These are phyloP conservation scores for Meteorus colon DNA, from an alignment of 2,888 invertebrate genomes.

Conservation along the genomic window DNA sequence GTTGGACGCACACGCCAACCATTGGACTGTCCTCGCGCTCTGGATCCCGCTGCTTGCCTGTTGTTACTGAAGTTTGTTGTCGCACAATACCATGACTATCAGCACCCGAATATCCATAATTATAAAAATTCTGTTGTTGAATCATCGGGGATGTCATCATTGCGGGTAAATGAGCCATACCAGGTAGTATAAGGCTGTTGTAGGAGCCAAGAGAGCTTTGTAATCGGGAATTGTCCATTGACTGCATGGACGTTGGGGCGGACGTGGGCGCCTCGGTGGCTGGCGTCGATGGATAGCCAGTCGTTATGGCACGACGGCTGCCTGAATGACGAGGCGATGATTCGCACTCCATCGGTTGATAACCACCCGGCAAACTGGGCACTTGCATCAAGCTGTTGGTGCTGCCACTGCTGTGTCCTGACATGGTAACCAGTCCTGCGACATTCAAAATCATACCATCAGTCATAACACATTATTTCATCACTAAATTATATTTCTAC, in stretches of 20 bases:
- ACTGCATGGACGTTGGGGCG: constrained; percentile 67
- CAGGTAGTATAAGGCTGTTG: constrained; percentile 73
- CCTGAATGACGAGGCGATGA: constrained; percentile 76
- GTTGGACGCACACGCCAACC: constrained; percentile 92
- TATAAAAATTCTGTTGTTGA: constrained; percentile 69
- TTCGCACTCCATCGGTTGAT: constrained; percentile 87
- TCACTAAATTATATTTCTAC: constrained; percentile 32
- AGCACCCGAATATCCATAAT: constrained; percentile 68
- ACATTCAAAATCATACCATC: constrained; percentile 53
- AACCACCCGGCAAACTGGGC: constrained; percentile 67
- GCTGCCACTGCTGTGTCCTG: constrained; percentile 70
- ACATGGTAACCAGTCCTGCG: constrained; percentile 72
- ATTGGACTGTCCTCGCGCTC: constrained; percentile 85
- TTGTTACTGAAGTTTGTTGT: constrained; percentile 65
- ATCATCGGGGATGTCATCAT: constrained; percentile 69
- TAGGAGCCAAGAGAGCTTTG: constrained; percentile 74
- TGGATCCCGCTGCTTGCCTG: constrained; percentile 69
- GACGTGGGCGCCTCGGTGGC: constrained; percentile 52
- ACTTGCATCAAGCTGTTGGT: constrained; percentile 70
- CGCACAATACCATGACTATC: constrained; percentile 67
- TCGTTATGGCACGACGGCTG: constrained; percentile 63
- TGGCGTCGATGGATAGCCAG: constrained; percentile 62
- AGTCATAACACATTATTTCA: constrained; percentile 9
- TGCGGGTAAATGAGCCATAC: constrained; percentile 71
- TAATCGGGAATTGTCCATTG: constrained; percentile 71